A percentile compares a stretch with the other conserved stretches of the same genome.
Conservation (phyloP, 2,888 invertebrate genomes). For the Drosophila picticornis region DNA sequence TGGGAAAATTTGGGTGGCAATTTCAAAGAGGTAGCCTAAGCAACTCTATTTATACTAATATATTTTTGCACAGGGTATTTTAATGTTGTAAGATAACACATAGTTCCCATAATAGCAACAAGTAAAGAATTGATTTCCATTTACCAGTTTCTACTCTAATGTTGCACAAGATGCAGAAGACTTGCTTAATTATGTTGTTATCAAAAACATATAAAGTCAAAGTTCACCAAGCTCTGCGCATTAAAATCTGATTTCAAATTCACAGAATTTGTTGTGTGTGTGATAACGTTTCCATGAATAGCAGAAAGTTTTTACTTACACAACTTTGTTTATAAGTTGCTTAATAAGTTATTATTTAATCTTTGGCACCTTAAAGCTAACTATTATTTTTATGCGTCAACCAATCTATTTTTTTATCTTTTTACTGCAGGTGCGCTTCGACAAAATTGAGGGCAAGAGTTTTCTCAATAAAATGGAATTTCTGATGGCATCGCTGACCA, state of each 20-base stretch:
- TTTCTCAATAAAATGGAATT: constrained; percentile 98
- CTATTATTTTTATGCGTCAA: not conserved
- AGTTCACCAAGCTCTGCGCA: not conserved
- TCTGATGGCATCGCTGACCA: constrained; percentile 91
- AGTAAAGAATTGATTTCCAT: too few species aligned
- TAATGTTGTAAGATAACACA: not conserved
- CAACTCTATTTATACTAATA: not conserved
- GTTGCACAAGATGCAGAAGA: not conserved
- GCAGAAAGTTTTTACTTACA: not conserved
- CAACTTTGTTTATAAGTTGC: not conserved
- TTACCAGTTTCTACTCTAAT: not conserved
- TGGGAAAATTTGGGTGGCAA: constrained; percentile 98
- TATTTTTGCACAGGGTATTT: not conserved
- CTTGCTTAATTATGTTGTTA: too few species aligned
- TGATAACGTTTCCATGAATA: not conserved
- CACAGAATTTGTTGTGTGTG: too few species aligned
- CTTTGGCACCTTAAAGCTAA: not conserved
- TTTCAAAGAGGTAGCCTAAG: constrained; percentile 91
- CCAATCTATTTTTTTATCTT: not conserved
- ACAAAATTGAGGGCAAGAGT: constrained; percentile 98
- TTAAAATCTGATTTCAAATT: not conserved
- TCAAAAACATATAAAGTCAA: not conserved
- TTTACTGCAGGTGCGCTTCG: constrained; percentile 88
- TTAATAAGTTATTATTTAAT: not conserved
- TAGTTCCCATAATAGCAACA: not conserved